Percentiles rank a stretch among this genome's conserved stretches.
Conservation (phyloP, 2,113 vertebrate species). For the Pyxicephalus adspersus region DNA sequence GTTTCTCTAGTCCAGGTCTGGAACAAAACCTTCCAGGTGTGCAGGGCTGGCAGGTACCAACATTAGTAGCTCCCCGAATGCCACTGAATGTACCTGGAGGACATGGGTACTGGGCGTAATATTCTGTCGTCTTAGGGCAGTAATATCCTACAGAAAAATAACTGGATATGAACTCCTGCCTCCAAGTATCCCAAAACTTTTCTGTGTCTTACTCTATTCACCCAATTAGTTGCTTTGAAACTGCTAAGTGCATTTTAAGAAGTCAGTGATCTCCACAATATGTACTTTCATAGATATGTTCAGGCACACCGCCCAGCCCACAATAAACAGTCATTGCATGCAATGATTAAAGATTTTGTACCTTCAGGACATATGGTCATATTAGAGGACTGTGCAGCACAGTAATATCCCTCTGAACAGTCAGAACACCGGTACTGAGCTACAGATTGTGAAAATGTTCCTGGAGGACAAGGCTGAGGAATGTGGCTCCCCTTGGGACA, state of each 20-base stretch:
- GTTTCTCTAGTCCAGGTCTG: constrained; percentile 62
- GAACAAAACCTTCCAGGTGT: constrained; percentile 78
- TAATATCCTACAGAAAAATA: constrained; percentile 73
- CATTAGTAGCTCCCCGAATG: constrained; percentile 54
- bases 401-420: constrained; percentile 68
- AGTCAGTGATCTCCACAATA: no score
- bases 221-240: no score
- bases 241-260: no score
- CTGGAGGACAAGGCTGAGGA: constrained; percentile 77
- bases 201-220: no score
- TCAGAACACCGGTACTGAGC: constrained; percentile 55
- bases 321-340: background rate
- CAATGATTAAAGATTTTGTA: constrained; percentile 28
- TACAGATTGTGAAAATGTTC: constrained; percentile 72
- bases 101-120: constrained; percentile 67
- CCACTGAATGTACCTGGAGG: constrained; percentile 67
- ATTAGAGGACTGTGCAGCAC: constrained; percentile 55
- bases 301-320: background rate
- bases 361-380: constrained; percentile 59
- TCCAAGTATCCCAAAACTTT: no score
- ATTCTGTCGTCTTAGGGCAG: constrained; percentile 77
- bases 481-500: constrained; percentile 75
- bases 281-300: no score
- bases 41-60: constrained; percentile 66
- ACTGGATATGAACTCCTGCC: background rate